Evolutionary conservation across 2,888 invertebrate species (phyloP).

Genomic region (Rhaphigaster nebulosa): DNA sequence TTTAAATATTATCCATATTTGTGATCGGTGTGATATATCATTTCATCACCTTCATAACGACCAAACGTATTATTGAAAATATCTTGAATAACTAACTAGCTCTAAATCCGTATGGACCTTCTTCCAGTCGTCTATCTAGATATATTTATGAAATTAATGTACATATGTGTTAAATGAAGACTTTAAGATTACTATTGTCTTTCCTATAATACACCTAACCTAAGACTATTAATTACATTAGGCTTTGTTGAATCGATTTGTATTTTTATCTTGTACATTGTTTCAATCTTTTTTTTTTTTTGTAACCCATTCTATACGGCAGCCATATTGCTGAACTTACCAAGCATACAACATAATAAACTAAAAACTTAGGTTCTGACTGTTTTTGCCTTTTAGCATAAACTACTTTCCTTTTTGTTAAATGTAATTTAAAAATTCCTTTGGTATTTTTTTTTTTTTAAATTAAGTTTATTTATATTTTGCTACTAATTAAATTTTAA

Average conservation of each 20-base stretch:
- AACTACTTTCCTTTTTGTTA: too few species aligned
- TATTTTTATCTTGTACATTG: conserved; percentile 10
- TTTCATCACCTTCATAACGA: conserved; percentile 55
- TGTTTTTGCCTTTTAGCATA: too few species aligned
- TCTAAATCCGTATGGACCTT: conserved; percentile 35
- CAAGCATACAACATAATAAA: too few species aligned
- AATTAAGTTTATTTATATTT: too few species aligned
- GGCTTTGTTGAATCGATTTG: conserved; percentile 41
- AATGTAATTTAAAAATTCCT: too few species aligned
- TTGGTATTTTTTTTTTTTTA: too few species aligned
- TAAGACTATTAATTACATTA: conserved; percentile 31
- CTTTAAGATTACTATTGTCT: conserved; percentile 59
- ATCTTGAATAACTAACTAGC: conserved; percentile 41
- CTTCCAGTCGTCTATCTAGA: conserved; percentile 5
- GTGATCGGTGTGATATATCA: conserved; percentile 47
- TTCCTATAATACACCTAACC: conserved; percentile 58
- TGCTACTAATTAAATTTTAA: too few species aligned
- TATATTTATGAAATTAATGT: background rate
- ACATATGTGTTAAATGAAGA: conserved; percentile 55
- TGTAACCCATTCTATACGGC: too few species aligned
- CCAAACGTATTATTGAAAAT: conserved; percentile 47
- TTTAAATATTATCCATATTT: conserved; percentile 17
- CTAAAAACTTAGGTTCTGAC: too few species aligned
- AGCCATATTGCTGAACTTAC: too few species aligned
- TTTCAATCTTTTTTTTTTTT: background rate